A percentile compares a stretch with the other conserved stretches of the same genome.
Evolutionary conservation across 2,888 invertebrate species (phyloP).

Genomic region (Ectropis crepuscularia): DNA sequence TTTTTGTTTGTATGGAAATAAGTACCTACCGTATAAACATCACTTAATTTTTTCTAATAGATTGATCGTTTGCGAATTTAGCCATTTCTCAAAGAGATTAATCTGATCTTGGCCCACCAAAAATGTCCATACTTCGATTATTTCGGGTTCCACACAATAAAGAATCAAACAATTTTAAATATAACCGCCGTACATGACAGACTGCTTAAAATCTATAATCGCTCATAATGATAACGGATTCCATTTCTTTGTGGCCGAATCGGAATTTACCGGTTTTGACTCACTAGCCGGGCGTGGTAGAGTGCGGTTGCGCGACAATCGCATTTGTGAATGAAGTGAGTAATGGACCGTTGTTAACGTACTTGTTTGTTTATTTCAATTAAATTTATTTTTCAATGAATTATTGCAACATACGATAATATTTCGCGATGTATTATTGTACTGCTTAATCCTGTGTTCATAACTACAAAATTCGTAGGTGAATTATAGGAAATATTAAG

Average conservation of each 20-base stretch:
- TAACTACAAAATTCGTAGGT: constrained; percentile 48
- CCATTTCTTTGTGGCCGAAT: background rate
- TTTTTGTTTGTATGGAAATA: too few species aligned
- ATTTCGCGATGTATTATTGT: constrained; percentile 36
- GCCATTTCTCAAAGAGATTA: too few species aligned
- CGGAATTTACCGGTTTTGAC: constrained; percentile 52
- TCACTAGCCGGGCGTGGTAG: constrained; percentile 78
- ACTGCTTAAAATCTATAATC: background rate
- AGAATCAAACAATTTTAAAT: background rate
- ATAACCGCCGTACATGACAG: background rate
- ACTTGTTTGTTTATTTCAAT: constrained; percentile 66
- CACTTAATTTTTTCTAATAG: too few species aligned
- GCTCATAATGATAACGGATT: background rate
- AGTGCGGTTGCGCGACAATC: constrained; percentile 76
- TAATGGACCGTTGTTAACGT: constrained; percentile 65
- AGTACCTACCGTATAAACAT: too few species aligned
- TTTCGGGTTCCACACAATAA: too few species aligned
- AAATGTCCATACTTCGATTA: too few species aligned
- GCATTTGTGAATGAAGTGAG: constrained; percentile 68
- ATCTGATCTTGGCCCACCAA: too few species aligned
- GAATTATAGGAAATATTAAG: constrained; percentile 54
- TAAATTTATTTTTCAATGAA: constrained; percentile 55
- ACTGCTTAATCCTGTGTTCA: constrained; percentile 49
- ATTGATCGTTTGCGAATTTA: too few species aligned
- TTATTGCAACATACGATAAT: constrained; percentile 37